Evolutionary conservation across 2,888 invertebrate species (phyloP).

Genomic region (Lithophane socia): DNA sequence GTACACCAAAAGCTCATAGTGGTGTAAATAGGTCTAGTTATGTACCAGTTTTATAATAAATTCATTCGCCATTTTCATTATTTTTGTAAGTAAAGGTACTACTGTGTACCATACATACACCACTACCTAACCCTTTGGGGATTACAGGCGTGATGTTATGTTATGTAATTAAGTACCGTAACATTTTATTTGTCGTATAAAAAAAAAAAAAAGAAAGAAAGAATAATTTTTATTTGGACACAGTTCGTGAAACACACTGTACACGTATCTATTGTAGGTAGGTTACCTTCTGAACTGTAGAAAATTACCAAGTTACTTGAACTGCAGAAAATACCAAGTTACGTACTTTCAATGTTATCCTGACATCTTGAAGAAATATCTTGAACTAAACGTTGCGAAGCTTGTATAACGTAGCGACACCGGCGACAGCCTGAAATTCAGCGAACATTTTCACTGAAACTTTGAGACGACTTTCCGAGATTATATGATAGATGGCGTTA

Average conservation of each 20-base stretch:
- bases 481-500: constrained; percentile 61
- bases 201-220: too few species aligned
- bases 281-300: too few species aligned
- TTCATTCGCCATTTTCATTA: not conserved
- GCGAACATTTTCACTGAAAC: constrained; percentile 51
- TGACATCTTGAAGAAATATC: constrained; percentile 60
- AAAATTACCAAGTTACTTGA: too few species aligned
- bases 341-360: constrained; percentile 1
- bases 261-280: too few species aligned
- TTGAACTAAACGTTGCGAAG: constrained; percentile 49
- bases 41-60: not conserved
- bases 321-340: not conserved
- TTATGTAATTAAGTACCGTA: not conserved
- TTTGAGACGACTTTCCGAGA: constrained; percentile 37
- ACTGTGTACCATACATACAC: too few species aligned
- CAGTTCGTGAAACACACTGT: too few species aligned
- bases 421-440: constrained; percentile 56
- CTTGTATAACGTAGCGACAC: constrained; percentile 2
- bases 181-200: too few species aligned
- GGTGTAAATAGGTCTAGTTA: not conserved
- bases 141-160: too few species aligned
- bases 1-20: too few species aligned
- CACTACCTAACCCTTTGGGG: too few species aligned
- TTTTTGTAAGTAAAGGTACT: not conserved
- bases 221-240: too few species aligned